phyloP scores from a whole-genome alignment of 1,140 invertebrate species.

The Vollenhovia emeryi region DNA sequence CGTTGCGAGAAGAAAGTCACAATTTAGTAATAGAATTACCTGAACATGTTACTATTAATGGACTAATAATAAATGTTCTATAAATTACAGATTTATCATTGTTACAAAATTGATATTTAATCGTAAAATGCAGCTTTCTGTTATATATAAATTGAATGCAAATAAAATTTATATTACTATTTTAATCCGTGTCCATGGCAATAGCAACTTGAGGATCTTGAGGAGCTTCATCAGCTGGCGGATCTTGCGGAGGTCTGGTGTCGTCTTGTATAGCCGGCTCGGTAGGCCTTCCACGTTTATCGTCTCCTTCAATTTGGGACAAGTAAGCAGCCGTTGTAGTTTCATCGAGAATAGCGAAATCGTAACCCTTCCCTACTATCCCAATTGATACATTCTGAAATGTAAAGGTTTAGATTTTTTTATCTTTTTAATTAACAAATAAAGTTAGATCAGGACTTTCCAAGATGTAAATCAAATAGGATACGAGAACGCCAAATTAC shows the following conservation, averaged over 20 bases:
- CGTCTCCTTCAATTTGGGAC: constrained; percentile 90
- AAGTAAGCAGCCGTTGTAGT: constrained; percentile 90
- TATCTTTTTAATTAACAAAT: not conserved
- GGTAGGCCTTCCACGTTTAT: constrained; percentile 88
- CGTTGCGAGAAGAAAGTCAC: not conserved
- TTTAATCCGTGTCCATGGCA: constrained; percentile 88
- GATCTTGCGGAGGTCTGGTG: constrained; percentile 82
- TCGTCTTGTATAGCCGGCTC: constrained; percentile 78
- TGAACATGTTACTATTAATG: constrained; percentile 2
- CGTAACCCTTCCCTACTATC: constrained; percentile 93
- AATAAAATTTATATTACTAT: constrained; percentile 52
- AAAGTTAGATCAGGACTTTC: too few species aligned
- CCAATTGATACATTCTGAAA: constrained; percentile 96
- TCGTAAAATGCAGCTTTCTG: constrained; percentile 57
- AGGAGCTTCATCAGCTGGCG: constrained; percentile 81
- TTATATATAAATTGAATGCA: constrained; percentile 50
- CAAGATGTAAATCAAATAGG: too few species aligned
- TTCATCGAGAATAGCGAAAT: constrained; percentile 94
- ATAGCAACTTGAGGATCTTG: constrained; percentile 84
- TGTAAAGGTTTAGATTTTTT: not conserved
- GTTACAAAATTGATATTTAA: constrained; percentile 57
- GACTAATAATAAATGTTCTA: not conserved
- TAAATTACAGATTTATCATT: not conserved
- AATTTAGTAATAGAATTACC: constrained; percentile 12
- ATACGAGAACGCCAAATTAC: too few species aligned